Evolutionary conservation across 1,140 invertebrate genomes (phyloP).

Genomic region (Bombyx mori): ASM3026992v2 NC_085110.1:2348001-2348500

Average conservation of each 20-base stretch:
- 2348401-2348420: constrained; percentile 65
- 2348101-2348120: too few relatives aligned
- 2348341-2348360: constrained; percentile 55
- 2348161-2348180: constrained; percentile 50
- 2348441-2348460: constrained; percentile 56
- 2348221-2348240: constrained; percentile 72
- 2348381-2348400: constrained; percentile 71
- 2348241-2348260: constrained; percentile 70
- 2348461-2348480: constrained; percentile 25
- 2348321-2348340: constrained; percentile 73
- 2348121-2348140: too few relatives aligned
- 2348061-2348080: too few relatives aligned
- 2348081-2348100: too few relatives aligned
- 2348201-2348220: constrained; percentile 70
- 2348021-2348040: too few relatives aligned
- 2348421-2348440: constrained; percentile 61
- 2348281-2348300: constrained; percentile 77
- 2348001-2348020: too few relatives aligned
- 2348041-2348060: too few relatives aligned
- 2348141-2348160: constrained; percentile 14
- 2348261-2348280: constrained; percentile 73
- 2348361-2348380: constrained; percentile 65
- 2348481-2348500: constrained; percentile 7
- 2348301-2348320: constrained; percentile 75
- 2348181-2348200: constrained; percentile 68